Evolutionary conservation across 2,113 vertebrate species (phyloP).

Genomic region (Falcunculus frontatus): DNA sequence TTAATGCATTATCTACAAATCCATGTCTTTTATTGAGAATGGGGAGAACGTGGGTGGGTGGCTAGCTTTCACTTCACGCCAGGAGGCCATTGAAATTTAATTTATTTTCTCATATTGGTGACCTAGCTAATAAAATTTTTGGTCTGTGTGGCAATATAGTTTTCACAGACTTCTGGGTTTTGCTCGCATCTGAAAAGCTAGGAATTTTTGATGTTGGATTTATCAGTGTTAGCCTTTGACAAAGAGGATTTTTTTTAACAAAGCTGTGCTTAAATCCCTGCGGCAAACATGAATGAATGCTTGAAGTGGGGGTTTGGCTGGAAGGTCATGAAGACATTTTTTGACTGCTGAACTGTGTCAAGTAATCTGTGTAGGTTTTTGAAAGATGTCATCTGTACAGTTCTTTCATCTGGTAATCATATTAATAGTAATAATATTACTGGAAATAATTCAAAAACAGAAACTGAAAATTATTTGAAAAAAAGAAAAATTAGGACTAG

Average conservation of each 20-base stretch:
- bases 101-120: not conserved
- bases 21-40: not conserved
- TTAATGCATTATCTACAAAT: not conserved
- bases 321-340: not conserved
- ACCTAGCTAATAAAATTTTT: not conserved
- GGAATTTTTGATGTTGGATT: not conserved
- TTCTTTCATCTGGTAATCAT: not conserved
- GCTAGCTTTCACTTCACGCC: not conserved
- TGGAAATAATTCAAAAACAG: not conserved
- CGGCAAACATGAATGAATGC: not conserved
- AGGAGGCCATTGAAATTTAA: not conserved
- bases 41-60: not conserved
- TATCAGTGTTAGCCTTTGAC: not conserved
- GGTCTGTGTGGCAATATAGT: not conserved
- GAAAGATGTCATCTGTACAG: not conserved
- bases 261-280: not conserved
- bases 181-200: not conserved
- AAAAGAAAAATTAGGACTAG: not conserved
- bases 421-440: not conserved
- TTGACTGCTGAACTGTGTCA: not conserved
- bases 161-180: not conserved
- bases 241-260: slow-evolving; percentile 6
- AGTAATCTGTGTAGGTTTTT: not conserved
- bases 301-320: not conserved
- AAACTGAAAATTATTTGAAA: not conserved